Conservation (phyloP, 64 coral and sea anemone genomes). For the Stichodactyla helianthus region DNA sequence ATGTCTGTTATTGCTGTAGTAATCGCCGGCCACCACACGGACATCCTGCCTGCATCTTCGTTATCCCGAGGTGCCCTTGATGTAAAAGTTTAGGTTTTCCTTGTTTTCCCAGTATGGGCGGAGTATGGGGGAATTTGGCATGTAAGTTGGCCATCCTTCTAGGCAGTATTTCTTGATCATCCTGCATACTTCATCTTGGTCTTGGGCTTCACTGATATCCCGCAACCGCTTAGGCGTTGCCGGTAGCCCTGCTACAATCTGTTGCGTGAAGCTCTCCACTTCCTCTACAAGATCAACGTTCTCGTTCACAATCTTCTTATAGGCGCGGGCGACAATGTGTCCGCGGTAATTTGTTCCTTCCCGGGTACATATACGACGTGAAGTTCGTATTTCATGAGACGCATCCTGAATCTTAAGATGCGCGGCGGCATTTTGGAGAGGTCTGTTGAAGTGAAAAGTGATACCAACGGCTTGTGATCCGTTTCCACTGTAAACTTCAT, state of each 20-base stretch:
- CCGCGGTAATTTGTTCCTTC: too few species aligned
- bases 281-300: constrained; percentile 26
- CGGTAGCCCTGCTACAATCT: constrained; percentile 11
- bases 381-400: constrained; percentile 19
- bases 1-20: constrained; percentile 25
- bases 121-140: constrained; percentile 14
- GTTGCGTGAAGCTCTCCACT: constrained; percentile 35
- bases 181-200: constrained; percentile 32
- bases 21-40: constrained; percentile 63
- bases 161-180: constrained; percentile 37
- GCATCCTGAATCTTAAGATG: constrained; percentile 32
- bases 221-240: constrained; percentile 23
- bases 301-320: neutral
- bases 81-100: constrained; percentile 27
- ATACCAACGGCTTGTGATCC: constrained; percentile 42
- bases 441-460: neutral
- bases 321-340: neutral
- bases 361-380: neutral
- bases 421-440: neutral
- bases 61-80: constrained; percentile 40
- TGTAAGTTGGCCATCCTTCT: constrained; percentile 26
- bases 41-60: constrained; percentile 27
- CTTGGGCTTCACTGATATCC: constrained; percentile 41
- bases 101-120: constrained; percentile 43
- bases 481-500: constrained; percentile 34